A percentile compares a stretch with the other conserved stretches of the same genome.
Evolutionary conservation across 1,140 invertebrate species (phyloP).

Genomic region (Orussus abietinus): DNA sequence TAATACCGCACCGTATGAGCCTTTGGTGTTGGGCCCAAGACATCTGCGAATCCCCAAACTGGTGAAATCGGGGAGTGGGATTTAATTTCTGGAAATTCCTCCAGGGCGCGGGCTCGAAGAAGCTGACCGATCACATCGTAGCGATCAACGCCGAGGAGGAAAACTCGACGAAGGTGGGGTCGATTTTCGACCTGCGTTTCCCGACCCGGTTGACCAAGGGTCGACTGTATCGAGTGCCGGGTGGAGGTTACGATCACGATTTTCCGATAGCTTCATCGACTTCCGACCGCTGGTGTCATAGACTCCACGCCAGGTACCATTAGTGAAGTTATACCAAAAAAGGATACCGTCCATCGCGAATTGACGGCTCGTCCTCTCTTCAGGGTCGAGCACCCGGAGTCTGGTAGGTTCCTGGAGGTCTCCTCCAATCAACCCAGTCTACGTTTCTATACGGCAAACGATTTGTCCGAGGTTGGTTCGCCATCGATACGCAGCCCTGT

Average conservation of each 20-base stretch:
- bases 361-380: conserved; percentile 5
- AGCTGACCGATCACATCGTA: conserved; percentile 55
- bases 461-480: conserved; percentile 40
- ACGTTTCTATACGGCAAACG: conserved; percentile 62
- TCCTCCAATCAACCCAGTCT: conserved; percentile 61
- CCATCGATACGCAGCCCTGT: not conserved
- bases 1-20: too few species aligned
- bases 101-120: conserved; percentile 41
- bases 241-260: conserved; percentile 73
- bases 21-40: too few species aligned
- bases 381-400: conserved; percentile 51
- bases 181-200: conserved; percentile 66
- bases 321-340: not conserved
- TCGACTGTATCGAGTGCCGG: conserved; percentile 45
- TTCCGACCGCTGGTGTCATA: conserved; percentile 27
- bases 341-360: not conserved
- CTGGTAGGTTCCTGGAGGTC: conserved; percentile 55
- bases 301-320: conserved; percentile 37
- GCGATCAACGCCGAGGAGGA: conserved; percentile 57
- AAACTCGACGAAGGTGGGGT: conserved; percentile 56
- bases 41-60: too few species aligned
- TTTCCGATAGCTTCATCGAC: conserved; percentile 65
- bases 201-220: conserved; percentile 54
- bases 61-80: too few species aligned
- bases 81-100: too few species aligned